These are phyloP conservation scores for Percopsis transmontana DNA, from an alignment of 2,113 vertebrate genomes.

Conservation along the genomic window DNA sequence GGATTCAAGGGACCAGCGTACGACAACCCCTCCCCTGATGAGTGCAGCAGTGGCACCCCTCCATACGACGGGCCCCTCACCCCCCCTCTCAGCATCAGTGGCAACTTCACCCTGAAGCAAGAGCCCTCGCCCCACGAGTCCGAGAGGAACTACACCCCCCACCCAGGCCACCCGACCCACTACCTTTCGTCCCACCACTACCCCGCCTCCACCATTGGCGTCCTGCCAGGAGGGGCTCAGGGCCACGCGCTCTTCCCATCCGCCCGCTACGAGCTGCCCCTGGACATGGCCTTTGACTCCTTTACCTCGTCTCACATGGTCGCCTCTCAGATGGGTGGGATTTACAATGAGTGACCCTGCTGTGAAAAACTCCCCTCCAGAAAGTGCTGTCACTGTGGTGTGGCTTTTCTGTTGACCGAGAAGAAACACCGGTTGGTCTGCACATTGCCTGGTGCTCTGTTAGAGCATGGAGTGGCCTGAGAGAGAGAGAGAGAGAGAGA, in stretches of 20 bases:
- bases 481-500: conserved; percentile 18
- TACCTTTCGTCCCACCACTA: conserved; percentile 79
- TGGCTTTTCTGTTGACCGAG: conserved; percentile 21
- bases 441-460: conserved; percentile 44
- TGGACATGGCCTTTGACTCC: conserved; percentile 89
- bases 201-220: conserved; percentile 67
- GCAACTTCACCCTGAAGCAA: conserved; percentile 94
- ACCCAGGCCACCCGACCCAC: conserved; percentile 66
- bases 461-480: conserved; percentile 42
- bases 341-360: conserved; percentile 80
- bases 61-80: conserved; percentile 93
- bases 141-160: conserved; percentile 83
- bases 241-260: conserved; percentile 84
- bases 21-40: conserved; percentile 83
- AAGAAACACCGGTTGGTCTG: conserved; percentile 50
- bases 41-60: conserved; percentile 82
- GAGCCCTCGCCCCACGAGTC: conserved; percentile 86
- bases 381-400: conserved; percentile 32
- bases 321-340: conserved; percentile 81
- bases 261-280: conserved; percentile 86
- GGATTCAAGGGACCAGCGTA: conserved; percentile 87
- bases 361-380: conserved; percentile 6
- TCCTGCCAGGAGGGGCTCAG: conserved; percentile 77
- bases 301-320: conserved; percentile 81
- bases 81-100: conserved; percentile 91